Conservation (phyloP, 2,797 vertebrate genomes). For the Neopelma chrysocephalum region DNA sequence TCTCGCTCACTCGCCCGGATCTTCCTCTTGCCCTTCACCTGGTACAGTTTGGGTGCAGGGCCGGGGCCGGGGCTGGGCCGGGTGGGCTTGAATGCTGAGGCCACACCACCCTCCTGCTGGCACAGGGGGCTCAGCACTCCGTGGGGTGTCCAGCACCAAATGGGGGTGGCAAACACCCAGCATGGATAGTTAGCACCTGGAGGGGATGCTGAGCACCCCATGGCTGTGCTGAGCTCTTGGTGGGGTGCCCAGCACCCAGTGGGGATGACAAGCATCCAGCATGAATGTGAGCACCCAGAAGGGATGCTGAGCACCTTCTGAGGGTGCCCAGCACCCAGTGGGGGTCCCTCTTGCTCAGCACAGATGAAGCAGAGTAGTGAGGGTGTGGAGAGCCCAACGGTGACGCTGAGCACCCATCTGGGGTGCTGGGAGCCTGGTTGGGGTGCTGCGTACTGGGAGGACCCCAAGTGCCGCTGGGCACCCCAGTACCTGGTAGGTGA, state of each 20-base stretch:
- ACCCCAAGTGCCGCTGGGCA: neutral
- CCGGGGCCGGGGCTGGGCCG: conserved; percentile 15
- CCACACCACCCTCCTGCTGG: conserved; percentile 86
- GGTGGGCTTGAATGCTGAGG: conserved; percentile 83
- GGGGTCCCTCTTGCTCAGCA: neutral
- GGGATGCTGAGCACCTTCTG: neutral
- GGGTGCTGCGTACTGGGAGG: neutral
- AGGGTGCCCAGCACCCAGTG: neutral
- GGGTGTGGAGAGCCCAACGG: neutral
- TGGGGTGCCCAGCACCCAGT: neutral
- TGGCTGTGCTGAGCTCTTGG: neutral
- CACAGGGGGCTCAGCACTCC: neutral
- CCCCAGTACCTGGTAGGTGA: conserved; percentile 87
- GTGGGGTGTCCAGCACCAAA: neutral
- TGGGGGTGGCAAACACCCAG: neutral
- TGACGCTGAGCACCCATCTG: neutral
- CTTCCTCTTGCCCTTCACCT: conserved; percentile 91
- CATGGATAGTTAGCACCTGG: neutral
- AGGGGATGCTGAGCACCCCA: neutral
- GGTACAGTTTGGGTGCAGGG: conserved; percentile 81
- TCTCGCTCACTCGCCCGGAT: conserved; percentile 86
- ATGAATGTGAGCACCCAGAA: neutral
- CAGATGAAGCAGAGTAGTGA: neutral
- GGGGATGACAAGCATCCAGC: neutral
- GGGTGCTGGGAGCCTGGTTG: neutral